A percentile compares a stretch with the other conserved stretches of the same genome.
phyloP scores from a whole-genome alignment of 2,113 vertebrate genomes.

The Neodon shergylaensis region DNA sequence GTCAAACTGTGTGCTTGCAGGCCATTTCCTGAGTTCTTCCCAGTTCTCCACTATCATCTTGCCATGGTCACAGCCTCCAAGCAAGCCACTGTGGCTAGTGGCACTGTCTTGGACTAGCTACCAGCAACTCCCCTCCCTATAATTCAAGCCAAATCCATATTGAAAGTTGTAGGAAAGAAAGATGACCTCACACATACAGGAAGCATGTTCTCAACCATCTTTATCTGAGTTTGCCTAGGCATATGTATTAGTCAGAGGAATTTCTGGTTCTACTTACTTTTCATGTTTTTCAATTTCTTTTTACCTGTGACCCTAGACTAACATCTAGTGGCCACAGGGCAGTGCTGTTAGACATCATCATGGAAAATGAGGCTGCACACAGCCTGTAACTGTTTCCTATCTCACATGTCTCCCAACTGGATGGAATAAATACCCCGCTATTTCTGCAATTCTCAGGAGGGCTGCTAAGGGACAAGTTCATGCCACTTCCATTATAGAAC shows the following conservation, averaged over 20 bases:
- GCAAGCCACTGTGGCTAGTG: background rate
- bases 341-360: background rate
- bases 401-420: background rate
- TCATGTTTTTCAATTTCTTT: background rate
- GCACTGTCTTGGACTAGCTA: background rate
- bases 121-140: background rate
- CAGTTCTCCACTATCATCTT: background rate
- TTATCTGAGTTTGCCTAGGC: background rate
- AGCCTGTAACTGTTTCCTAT: background rate
- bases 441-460: background rate
- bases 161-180: slow-evolving; percentile 1
- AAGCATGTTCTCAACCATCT: slow-evolving; percentile 5
- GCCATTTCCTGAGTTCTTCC: background rate
- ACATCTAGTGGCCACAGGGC: background rate
- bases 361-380: background rate
- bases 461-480: background rate
- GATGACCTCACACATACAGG: background rate
- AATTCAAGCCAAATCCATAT: slow-evolving; percentile 19
- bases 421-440: background rate
- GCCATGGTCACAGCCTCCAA: background rate
- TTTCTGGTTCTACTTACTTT: background rate
- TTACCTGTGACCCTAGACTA: slow-evolving; percentile 51
- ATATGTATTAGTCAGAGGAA: background rate
- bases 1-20: background rate
- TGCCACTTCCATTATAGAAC: background rate